A percentile compares a stretch with the other conserved stretches of the same genome.
phyloP scores from a whole-genome alignment of 2,113 vertebrate genomes.

The Urocolius indicus region DNA sequence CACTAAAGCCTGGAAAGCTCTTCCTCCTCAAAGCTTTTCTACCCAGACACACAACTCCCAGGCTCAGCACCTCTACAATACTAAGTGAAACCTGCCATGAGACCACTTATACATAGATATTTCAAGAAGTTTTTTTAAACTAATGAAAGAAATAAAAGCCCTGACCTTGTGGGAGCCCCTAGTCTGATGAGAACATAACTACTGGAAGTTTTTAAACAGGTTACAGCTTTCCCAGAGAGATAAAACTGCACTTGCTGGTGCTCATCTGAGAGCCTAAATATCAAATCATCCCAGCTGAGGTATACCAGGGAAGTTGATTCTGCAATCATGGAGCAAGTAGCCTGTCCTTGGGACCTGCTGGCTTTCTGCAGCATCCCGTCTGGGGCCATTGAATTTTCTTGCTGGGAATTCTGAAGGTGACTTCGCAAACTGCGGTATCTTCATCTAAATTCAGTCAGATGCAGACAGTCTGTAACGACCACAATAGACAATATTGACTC shows the following conservation, averaged over 20 bases:
- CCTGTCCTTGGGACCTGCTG: background rate
- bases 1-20: background rate
- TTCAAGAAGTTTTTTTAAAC: background rate
- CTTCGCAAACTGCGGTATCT: background rate
- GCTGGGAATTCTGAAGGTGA: background rate
- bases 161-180: background rate
- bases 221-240: background rate
- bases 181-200: accelerated
- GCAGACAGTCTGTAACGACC: background rate
- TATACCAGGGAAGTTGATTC: background rate
- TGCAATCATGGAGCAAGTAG: background rate
- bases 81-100: background rate
- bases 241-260: background rate
- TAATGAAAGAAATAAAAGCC: background rate
- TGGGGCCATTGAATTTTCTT: background rate
- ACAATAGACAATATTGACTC: background rate
- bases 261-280: background rate
- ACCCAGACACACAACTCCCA: background rate
- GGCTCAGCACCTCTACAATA: background rate
- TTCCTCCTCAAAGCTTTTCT: background rate
- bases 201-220: background rate
- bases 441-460: background rate
- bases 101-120: accelerated
- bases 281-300: background rate
- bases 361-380: background rate